Percentiles rank a stretch among this genome's conserved stretches.
These are phyloP conservation scores for Anorthoa munda DNA, from an alignment of 2,888 invertebrate genomes.

Conservation along the genomic window DNA sequence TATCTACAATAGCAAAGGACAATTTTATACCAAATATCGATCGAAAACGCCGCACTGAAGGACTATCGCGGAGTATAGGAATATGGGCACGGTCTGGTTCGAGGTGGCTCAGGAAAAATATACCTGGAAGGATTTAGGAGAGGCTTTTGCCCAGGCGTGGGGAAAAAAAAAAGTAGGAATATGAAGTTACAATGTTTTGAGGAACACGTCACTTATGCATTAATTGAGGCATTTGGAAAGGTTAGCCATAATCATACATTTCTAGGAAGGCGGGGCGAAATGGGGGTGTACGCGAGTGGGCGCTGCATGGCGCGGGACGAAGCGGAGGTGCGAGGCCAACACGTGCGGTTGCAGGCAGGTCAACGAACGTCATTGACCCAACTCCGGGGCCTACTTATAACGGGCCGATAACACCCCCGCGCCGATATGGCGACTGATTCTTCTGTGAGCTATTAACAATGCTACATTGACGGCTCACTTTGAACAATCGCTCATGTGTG, in stretches of 20 bases:
- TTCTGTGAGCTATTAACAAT: conserved; percentile 68
- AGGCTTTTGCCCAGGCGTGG: no score
- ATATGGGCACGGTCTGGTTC: no score
- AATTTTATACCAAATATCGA: conserved; percentile 34
- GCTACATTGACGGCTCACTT: conserved; percentile 61
- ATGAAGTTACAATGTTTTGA: conserved; percentile 18
- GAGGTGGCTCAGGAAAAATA: no score
- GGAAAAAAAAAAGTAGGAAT: not conserved
- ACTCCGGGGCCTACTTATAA: conserved; percentile 85
- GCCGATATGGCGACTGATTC: conserved; percentile 61
- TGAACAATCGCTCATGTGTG: conserved; percentile 61
- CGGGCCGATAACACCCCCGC: conserved; percentile 86
- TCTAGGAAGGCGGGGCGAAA: conserved; percentile 61
- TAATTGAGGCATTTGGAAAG: conserved; percentile 59
- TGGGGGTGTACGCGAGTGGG: conserved; percentile 50
- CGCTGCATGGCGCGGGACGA: conserved; percentile 50
- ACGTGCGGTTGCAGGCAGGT: conserved; percentile 89
- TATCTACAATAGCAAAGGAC: conserved; percentile 40
- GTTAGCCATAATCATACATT: conserved; percentile 65
- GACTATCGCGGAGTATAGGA: conserved; percentile 6
- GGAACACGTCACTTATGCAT: conserved; percentile 49
- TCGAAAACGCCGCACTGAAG: not conserved
- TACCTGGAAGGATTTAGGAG: no score
- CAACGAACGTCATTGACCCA: conserved; percentile 91
- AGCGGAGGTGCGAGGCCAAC: conserved; percentile 82